Base-by-base conservation (phyloP, 2,888 invertebrate species). In the Microchrysa polita region DNA sequence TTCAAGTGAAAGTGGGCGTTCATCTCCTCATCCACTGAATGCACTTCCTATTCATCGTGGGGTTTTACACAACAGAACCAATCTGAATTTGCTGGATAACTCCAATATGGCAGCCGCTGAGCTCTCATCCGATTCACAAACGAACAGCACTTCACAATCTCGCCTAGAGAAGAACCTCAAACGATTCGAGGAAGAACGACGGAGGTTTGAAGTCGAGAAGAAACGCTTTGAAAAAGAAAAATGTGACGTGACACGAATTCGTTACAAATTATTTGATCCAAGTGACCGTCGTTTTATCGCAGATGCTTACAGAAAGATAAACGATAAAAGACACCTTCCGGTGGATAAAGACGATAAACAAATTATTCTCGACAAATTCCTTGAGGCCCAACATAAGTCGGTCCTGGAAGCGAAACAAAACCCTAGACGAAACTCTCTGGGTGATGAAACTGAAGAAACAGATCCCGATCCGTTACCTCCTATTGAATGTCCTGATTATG, bases 171-270 rank as follows among this genome's bases (percentile, higher is more conserved):
- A 80, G 75, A 85, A 85, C 72, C 76, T 85, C 42, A 79, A 78
- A 20, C 80, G 82, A 4, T 85, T 85, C 60, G 85, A 85, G 76
- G 82, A 81, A 20, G 85, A 85, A 59, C 81, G 84, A 2, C 78
- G 81, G 5, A 81, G 82, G 2, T 85, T 85, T 72, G 88, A 88
- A 80, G 83, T 81, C 2, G 84, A 83, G 72, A 84, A 84, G 74
- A 81, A 85, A 14, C 81, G 81, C 2, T 84, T 83, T 22, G 87
- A 87, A 81, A 85, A 85, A 55, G 85, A 89, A 75, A 86, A 88
- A 78, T 87, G 89, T 7, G 89, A 90, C 73, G 34, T 82, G 61
- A 80, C 82, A 2, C 10, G 34, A 55, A 53, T 22, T 10, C 73
- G 73, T 5, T 80, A 81, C 74, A 82, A 57, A 16, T 20, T 82